Conservation (phyloP, 2,888 invertebrate species). For the Aspidapion aeneum region DNA sequence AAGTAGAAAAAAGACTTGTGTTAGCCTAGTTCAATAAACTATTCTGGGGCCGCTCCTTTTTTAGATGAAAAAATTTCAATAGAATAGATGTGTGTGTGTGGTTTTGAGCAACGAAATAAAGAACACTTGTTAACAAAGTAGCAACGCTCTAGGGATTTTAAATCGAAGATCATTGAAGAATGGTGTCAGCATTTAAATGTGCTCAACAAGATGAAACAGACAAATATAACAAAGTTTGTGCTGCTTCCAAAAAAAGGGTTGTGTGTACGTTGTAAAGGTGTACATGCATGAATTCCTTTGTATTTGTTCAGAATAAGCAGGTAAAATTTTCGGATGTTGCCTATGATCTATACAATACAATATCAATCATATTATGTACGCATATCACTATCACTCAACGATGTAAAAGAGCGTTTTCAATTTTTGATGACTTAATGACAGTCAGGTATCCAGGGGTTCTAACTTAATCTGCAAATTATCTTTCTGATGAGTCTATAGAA, state of each 20-base stretch:
- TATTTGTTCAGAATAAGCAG: slow-evolving; percentile 42
- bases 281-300: slow-evolving; percentile 41
- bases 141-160: neutral
- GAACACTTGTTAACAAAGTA: neutral
- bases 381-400: slow-evolving; percentile 41
- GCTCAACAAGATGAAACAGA: slow-evolving; percentile 36
- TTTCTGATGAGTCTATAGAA: slow-evolving; percentile 2
- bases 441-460: slow-evolving; percentile 17
- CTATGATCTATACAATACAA: slow-evolving; percentile 36
- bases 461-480: slow-evolving; percentile 17
- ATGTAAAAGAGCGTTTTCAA: slow-evolving; percentile 21
- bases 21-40: neutral
- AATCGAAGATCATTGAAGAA: slow-evolving; percentile 4
- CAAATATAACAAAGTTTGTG: slow-evolving; percentile 25
- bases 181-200: slow-evolving; percentile 29
- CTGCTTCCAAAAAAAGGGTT: slow-evolving; percentile 36
- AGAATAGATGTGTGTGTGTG: neutral
- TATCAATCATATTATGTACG: slow-evolving; percentile 47
- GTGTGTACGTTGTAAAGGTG: slow-evolving; percentile 40
- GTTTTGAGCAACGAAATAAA: neutral
- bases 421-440: slow-evolving; percentile 40
- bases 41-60: neutral
- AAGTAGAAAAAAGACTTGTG: no score
- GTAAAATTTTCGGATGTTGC: slow-evolving; percentile 39
- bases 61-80: neutral